A percentile compares a stretch with the other conserved stretches of the same genome.
phyloP scores from a whole-genome alignment of 2,113 vertebrate species.

The Scophthalmus maximus region DNA sequence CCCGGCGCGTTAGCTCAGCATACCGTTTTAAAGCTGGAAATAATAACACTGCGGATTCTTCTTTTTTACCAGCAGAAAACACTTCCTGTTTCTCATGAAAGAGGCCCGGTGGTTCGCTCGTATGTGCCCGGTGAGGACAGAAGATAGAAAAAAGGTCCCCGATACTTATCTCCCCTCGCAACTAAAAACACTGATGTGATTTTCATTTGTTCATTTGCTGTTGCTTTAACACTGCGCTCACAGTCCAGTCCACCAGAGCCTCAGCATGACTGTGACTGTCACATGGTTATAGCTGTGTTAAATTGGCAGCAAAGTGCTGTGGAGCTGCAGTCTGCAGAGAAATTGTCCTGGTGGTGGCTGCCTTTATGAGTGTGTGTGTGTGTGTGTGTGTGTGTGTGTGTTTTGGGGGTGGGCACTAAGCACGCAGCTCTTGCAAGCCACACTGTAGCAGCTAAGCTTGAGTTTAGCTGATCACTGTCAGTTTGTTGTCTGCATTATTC shows the following conservation, averaged over 20 bases:
- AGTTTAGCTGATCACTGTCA: conserved; percentile 62
- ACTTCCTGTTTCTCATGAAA: conserved; percentile 44
- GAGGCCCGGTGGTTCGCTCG: conserved; percentile 18
- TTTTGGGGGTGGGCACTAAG: conserved; percentile 38
- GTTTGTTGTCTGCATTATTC: conserved; percentile 71
- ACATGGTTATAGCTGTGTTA: conserved; percentile 37
- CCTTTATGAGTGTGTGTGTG: conserved; percentile 4
- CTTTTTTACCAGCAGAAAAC: conserved; percentile 31
- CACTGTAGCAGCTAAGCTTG: conserved; percentile 51
- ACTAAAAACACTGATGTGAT: conserved; percentile 37
- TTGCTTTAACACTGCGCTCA: conserved; percentile 14
- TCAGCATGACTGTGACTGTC: conserved; percentile 13
- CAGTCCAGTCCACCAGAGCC: conserved; percentile 13
- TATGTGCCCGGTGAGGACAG: not conserved
- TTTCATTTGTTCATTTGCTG: conserved; percentile 5
- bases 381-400: conserved; percentile 27
- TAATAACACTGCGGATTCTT: conserved; percentile 32
- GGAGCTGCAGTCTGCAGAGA: conserved; percentile 10
- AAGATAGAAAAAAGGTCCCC: conserved; percentile 1
- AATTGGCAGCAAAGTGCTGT: conserved; percentile 25
- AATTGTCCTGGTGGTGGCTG: conserved; percentile 1
- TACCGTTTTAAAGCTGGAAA: conserved; percentile 22
- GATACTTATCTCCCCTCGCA: too few relatives aligned
- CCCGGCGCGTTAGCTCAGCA: conserved; percentile 33
- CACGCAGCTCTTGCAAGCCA: conserved; percentile 7